phyloP scores from a whole-genome alignment of 2,888 invertebrate genomes.

The Ramazzottius varieornatus region DNA sequence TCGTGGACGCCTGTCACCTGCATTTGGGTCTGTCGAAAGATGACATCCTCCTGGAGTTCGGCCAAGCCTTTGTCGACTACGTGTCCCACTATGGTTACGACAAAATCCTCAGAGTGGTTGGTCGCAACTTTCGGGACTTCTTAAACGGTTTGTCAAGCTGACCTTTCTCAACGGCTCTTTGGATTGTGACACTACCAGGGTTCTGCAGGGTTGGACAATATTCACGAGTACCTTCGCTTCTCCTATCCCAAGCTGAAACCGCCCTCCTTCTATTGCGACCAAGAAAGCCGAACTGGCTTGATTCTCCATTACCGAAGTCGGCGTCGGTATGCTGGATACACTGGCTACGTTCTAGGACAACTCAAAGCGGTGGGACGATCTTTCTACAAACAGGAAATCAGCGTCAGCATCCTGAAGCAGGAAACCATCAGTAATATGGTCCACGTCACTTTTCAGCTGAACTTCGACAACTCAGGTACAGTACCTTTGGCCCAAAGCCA shows the following conservation, averaged over 20 bases:
- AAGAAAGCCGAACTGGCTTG: slow-evolving; percentile 67
- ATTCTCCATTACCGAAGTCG: slow-evolving; percentile 79
- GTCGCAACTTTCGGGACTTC: slow-evolving; percentile 78
- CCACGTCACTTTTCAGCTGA: slow-evolving; percentile 72
- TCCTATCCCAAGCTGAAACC: slow-evolving; percentile 68
- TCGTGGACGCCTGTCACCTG: slow-evolving; percentile 33
- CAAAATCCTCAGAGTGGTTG: slow-evolving; percentile 58
- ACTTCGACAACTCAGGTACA: slow-evolving; percentile 58
- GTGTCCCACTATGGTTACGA: slow-evolving; percentile 86
- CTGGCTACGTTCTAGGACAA: slow-evolving; percentile 89
- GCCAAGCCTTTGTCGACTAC: slow-evolving; percentile 70
- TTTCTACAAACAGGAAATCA: slow-evolving; percentile 79
- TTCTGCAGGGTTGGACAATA: slow-evolving; percentile 80
- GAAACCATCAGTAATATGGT: slow-evolving; percentile 64
- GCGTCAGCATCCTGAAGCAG: slow-evolving; percentile 61
- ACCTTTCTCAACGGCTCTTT: too few species aligned
- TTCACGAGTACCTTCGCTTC: slow-evolving; percentile 86
- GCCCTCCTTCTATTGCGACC: slow-evolving; percentile 86
- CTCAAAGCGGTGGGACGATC: slow-evolving; percentile 60
- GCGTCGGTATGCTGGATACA: slow-evolving; percentile 46
- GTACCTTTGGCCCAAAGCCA: too few species aligned
- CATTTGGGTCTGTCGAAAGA: slow-evolving; percentile 48
- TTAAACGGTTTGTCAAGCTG: too few species aligned
- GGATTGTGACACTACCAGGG: too few species aligned
- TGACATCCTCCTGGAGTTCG: slow-evolving; percentile 78